Conservation (phyloP, 2,888 invertebrate genomes). For the Leptinotarsa rubiginosa region DNA sequence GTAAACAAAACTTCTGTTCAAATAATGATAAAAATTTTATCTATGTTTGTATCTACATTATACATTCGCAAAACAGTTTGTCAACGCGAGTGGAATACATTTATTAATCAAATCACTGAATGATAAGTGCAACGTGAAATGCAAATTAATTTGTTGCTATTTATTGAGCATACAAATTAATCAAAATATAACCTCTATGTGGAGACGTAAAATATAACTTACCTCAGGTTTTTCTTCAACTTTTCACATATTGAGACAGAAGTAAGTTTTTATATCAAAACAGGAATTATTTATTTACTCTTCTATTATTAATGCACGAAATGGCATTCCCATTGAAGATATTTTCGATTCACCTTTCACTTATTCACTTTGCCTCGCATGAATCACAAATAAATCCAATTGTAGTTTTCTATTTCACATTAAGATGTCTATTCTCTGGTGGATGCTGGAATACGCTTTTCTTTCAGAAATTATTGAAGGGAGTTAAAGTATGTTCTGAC, state of each 20-base stretch:
- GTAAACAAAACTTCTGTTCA: constrained; percentile 3
- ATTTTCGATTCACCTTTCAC: constrained; percentile 15
- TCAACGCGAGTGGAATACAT: constrained; percentile 39
- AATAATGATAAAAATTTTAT: constrained; percentile 6
- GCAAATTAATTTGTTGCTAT: constrained; percentile 51
- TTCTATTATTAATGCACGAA: background rate
- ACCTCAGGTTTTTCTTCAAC: constrained; percentile 21
- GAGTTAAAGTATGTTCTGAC: too few relatives aligned
- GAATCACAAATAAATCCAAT: background rate
- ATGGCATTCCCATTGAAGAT: constrained; percentile 3
- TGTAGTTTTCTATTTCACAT: background rate
- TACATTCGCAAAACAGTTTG: constrained; percentile 36
- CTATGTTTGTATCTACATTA: constrained; percentile 17
- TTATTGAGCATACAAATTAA: constrained; percentile 43
- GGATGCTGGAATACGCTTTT: too few relatives aligned
- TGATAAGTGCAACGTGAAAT: constrained; percentile 49
- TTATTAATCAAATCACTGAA: constrained; percentile 40
- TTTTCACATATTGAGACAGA: constrained; percentile 38
- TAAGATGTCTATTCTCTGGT: too few relatives aligned
- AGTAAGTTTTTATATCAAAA: background rate
- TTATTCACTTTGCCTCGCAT: background rate
- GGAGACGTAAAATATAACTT: constrained; percentile 21
- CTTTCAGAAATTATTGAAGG: too few relatives aligned
- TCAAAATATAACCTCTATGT: constrained; percentile 41
- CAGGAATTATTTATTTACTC: background rate